Conservation (phyloP, 2,113 vertebrate species). For the Shinisaurus crocodilurus region DNA sequence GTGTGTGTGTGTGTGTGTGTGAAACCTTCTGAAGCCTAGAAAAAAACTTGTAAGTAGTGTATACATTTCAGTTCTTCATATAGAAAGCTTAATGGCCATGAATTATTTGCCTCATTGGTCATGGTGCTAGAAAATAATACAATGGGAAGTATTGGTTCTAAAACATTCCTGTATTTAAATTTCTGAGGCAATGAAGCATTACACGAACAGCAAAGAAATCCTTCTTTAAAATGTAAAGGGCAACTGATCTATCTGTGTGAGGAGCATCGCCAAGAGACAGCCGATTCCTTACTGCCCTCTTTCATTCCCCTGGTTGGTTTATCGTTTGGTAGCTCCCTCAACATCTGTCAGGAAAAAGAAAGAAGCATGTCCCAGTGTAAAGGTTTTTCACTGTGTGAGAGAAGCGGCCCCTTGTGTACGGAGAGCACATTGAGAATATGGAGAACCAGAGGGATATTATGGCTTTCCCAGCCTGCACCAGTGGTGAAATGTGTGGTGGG, state of each 20-base stretch:
- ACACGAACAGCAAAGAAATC: constrained; percentile 75
- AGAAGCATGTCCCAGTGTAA: not conserved
- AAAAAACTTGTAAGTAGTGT: constrained; percentile 45
- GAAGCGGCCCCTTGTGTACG: not conserved
- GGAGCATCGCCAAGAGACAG: constrained; percentile 35
- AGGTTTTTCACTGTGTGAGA: not conserved
- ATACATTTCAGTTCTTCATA: constrained; percentile 72
- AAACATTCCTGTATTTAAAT: constrained; percentile 64
- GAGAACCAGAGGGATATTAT: not conserved
- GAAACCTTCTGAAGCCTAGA: constrained; percentile 56
- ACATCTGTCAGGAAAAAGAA: not conserved
- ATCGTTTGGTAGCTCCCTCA: not conserved
- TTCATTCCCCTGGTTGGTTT: constrained; percentile 28
- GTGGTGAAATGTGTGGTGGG: not conserved
- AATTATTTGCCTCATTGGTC: constrained; percentile 81
- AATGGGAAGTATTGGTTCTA: constrained; percentile 61
- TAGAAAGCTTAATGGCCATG: constrained; percentile 74
- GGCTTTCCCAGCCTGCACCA: too few relatives aligned
- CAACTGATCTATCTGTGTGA: constrained; percentile 54
- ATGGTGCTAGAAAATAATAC: constrained; percentile 73
- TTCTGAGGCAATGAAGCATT: constrained; percentile 67
- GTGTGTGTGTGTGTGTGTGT: constrained; percentile 54
- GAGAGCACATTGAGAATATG: not conserved
- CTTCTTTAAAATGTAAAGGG: constrained; percentile 53
- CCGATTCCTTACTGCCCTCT: constrained; percentile 25